These are phyloP conservation scores for Escarpia spicata DNA, from an alignment of 2,888 invertebrate species.

Conservation along the genomic window DNA sequence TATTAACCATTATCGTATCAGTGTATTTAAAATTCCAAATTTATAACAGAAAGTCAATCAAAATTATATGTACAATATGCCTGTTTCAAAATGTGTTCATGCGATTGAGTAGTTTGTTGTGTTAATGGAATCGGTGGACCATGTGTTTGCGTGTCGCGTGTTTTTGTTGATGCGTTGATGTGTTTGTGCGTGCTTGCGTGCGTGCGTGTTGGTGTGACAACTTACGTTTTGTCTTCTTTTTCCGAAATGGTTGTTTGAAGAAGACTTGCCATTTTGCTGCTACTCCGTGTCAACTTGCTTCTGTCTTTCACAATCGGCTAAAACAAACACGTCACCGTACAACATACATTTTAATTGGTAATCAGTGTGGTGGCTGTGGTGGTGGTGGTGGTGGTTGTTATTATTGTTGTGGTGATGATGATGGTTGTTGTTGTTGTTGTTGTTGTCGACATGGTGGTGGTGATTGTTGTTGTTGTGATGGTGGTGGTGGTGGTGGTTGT, in stretches of 20 bases:
- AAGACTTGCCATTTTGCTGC: neutral
- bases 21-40: too few species aligned
- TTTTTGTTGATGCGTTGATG: neutral
- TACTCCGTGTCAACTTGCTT: neutral
- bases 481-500: too few species aligned
- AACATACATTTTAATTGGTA: too few species aligned
- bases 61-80: too few species aligned
- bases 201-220: neutral
- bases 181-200: neutral
- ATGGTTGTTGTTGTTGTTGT: too few species aligned
- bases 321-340: neutral
- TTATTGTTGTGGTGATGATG: too few species aligned
- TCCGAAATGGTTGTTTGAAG: neutral
- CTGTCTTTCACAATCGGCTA: neutral
- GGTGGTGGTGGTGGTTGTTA: too few species aligned
- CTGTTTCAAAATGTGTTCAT: neutral
- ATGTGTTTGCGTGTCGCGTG: neutral
- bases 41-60: too few species aligned
- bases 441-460: too few species aligned
- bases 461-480: too few species aligned
- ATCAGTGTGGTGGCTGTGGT: too few species aligned
- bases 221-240: constrained; percentile 1
- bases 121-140: neutral
- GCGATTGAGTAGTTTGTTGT: neutral
- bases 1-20: too few species aligned